Evolutionary conservation across 2,888 invertebrate species (phyloP), one percentile per base, ranked within the genome.

Genomic region (Eupithecia exiguata): DNA sequence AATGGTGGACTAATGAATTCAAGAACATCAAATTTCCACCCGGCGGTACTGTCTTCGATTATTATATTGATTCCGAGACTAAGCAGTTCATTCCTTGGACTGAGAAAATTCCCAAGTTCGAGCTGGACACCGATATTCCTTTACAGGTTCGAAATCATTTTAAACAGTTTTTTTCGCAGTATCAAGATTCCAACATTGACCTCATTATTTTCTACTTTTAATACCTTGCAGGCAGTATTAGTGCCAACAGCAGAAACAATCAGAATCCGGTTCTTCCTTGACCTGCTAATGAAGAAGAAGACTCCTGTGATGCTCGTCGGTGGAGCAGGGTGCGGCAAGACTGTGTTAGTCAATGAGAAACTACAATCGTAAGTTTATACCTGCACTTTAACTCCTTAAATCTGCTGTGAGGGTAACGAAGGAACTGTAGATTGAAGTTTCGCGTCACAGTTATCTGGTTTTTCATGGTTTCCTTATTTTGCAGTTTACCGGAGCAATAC

Each of bases 1-100:
- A 99, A 95, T 99, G 99, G 99, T 99, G 99, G 98, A 95, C 97
- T 18, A 98, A 98, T 86, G 99, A 99, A 90, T 99, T 99, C 91
- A 99, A 99, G 92, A 97, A 97, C 36, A 95, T 99, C 4, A 98
- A 98, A 91, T 99, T 99, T 89, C 99, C 99, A 1, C 82, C 96
- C 70, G 97, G 97, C 74, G 99, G 98, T 5, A 98, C 98, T 1
- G 98, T 99, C 9, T 99, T 99, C 87, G 99, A 99, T 93, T 99
- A 97, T 88, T 99, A 96, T 89, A 97, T 99, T 86, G 99, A 99
- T 88, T 90, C 96, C 62, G 99, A 99, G 91, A 97, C 97, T 0
- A 98, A 98, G 90, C 97, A 97, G 82, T 98, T 99, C 87, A 95
- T 97, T 38, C 96, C 97, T 0, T 99, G 99, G 99, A 96, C 97